These are phyloP conservation scores for Microchrysa polita DNA, from an alignment of 2,888 invertebrate genomes.

Conservation along the genomic window DNA sequence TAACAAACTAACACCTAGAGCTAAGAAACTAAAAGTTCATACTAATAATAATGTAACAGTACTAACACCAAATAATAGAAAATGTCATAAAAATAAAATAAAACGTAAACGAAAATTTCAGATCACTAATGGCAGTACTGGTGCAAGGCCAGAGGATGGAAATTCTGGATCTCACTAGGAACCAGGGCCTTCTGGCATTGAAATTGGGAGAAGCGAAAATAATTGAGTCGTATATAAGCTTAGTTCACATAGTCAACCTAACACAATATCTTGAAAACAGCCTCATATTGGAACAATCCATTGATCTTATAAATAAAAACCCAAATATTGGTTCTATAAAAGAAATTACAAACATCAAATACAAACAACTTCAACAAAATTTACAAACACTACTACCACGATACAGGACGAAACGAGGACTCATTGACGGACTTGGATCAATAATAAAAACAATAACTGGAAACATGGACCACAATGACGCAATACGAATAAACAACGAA, in stretches of 20 bases:
- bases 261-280: not conserved
- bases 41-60: constrained; percentile 4
- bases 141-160: not conserved
- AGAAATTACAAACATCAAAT: not conserved
- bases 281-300: no score
- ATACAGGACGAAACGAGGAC: constrained; percentile 43
- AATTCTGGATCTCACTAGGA: not conserved
- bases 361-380: no score
- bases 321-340: not conserved
- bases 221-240: not conserved
- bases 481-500: constrained; percentile 35
- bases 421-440: constrained; percentile 30
- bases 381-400: not conserved
- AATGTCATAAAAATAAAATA: not conserved
- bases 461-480: constrained; percentile 45
- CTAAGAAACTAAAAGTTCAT: not conserved
- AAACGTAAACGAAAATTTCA: not conserved
- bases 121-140: not conserved
- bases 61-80: not conserved
- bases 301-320: not conserved
- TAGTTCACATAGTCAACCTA: not conserved
- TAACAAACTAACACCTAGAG: constrained; percentile 9
- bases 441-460: constrained; percentile 46
- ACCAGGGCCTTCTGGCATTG: not conserved
- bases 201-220: not conserved